Base-by-base conservation (phyloP, 2,113 vertebrate genomes). In the Brachirus orientalis region DNA sequence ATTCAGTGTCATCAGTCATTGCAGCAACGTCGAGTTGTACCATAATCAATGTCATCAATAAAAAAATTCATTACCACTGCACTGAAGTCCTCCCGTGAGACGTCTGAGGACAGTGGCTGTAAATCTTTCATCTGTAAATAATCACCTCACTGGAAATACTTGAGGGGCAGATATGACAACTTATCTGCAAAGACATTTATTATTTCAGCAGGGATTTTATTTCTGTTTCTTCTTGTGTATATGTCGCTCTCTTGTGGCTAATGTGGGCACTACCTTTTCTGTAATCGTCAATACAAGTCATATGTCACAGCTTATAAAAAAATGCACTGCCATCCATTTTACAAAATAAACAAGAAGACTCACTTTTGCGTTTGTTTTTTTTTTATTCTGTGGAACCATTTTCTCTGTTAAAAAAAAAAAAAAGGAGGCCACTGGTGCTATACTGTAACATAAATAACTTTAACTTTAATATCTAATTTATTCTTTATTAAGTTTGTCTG, bases 11-110 rank as follows among this genome's bases (percentile, higher is more conserved):
- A 69, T 75, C 40, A 69, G n/a, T n/a, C n/a, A n/a, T n/a, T n/a
- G n/a, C 64, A 88, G 80, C 77, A 89, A 84, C 83, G 84, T 68
- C 53, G 38, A 75, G 54, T 61, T 78, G 69, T 76, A 66, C 13
- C 51, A 73, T 71, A 51, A 41, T 52, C 36, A 60, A 51, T 73
- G 22, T 72, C 45, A 69, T 75, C 40, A 69, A 65, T 64, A 63
- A 72, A 68, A 5, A 4, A 58, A n/a, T 60, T 69, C 4, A 66
- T 80, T 57, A 63, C 18, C 37, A 51, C 53, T 45, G 19, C 59
- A 50, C 38, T 14, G 17, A 54, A 37, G 19, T 60, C 28, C 47
- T 63, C 35, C 66, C 51, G 57, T 61, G 37, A 61, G 61, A 51
- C 41, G 16, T 81, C n/a, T 57, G 19, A 62, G 12, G 19, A 71